A percentile compares a stretch with the other conserved stretches of the same genome.
Evolutionary conservation across 2,113 vertebrate genomes (phyloP).

Genomic region (Geothlypis trichas): DNA sequence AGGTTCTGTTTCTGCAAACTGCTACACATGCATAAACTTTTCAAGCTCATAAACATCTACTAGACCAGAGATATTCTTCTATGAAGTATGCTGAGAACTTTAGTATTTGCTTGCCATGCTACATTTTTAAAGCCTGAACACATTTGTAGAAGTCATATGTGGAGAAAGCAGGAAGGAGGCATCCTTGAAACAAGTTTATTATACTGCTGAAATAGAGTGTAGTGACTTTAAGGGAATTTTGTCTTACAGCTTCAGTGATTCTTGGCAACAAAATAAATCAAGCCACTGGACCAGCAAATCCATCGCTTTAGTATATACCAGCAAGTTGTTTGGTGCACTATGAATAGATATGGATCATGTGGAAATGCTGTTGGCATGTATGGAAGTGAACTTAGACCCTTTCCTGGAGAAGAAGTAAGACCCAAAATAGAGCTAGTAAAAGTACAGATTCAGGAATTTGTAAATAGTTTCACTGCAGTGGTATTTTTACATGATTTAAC

Average conservation of each 20-base stretch:
- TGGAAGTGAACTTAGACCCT: neutral
- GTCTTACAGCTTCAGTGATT: neutral
- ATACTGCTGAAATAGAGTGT: neutral
- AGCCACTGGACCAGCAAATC: neutral
- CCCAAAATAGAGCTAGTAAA: neutral
- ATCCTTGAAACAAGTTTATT: neutral
- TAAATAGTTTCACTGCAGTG: neutral
- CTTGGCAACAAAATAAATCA: conserved; percentile 32
- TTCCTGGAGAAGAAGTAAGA: neutral
- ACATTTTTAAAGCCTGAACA: neutral
- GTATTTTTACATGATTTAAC: neutral
- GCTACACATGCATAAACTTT: neutral
- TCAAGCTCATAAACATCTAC: neutral
- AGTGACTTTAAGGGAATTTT: neutral
- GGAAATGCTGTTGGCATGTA: neutral
- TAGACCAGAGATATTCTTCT: neutral
- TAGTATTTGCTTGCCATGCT: neutral
- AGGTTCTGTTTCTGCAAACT: neutral
- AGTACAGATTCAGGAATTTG: neutral
- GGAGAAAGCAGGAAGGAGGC: neutral
- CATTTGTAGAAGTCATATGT: neutral
- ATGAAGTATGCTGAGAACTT: neutral
- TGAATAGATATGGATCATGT: neutral
- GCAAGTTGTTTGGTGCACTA: neutral
- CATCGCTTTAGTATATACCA: neutral